These are phyloP conservation scores for Keiferia lycopersicella DNA, from an alignment of 2,888 invertebrate species.

Conservation along the genomic window DNA sequence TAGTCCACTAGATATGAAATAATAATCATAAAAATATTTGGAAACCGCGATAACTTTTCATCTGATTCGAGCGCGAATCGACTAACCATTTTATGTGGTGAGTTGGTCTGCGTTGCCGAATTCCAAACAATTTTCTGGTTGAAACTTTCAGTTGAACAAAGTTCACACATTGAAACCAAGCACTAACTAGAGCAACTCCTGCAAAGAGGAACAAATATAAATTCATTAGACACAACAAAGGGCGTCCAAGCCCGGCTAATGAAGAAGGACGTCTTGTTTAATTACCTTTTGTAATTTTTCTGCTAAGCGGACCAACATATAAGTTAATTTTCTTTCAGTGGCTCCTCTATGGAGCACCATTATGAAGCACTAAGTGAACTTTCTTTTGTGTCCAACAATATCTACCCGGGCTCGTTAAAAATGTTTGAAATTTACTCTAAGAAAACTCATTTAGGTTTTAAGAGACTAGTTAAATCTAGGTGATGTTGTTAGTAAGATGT, in stretches of 20 bases:
- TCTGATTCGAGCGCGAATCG: constrained; percentile 1
- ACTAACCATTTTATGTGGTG: constrained; percentile 7
- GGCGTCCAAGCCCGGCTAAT: constrained; percentile 64
- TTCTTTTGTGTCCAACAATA: constrained; percentile 53
- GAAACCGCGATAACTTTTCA: background rate
- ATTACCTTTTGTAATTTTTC: constrained; percentile 78
- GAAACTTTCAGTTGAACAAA: constrained; percentile 28
- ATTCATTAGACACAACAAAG: constrained; percentile 67
- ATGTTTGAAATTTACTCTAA: constrained; percentile 22
- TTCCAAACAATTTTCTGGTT: background rate
- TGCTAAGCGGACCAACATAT: constrained; percentile 63
- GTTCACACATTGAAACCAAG: background rate
- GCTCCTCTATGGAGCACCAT: constrained; percentile 55
- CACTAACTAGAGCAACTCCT: constrained; percentile 30
- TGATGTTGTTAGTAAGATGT: constrained; percentile 14
- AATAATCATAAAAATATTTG: background rate
- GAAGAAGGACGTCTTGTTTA: constrained; percentile 75
- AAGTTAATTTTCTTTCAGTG: constrained; percentile 70
- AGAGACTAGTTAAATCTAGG: constrained; percentile 14
- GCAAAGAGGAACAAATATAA: constrained; percentile 56
- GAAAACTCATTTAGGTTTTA: constrained; percentile 30
- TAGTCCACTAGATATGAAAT: too few relatives aligned
- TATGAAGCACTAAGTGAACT: constrained; percentile 58
- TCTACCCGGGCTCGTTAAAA: constrained; percentile 33
- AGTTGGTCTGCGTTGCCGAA: constrained; percentile 2